Conservation (phyloP, 2,113 vertebrate genomes). For the Garra rufa region DNA sequence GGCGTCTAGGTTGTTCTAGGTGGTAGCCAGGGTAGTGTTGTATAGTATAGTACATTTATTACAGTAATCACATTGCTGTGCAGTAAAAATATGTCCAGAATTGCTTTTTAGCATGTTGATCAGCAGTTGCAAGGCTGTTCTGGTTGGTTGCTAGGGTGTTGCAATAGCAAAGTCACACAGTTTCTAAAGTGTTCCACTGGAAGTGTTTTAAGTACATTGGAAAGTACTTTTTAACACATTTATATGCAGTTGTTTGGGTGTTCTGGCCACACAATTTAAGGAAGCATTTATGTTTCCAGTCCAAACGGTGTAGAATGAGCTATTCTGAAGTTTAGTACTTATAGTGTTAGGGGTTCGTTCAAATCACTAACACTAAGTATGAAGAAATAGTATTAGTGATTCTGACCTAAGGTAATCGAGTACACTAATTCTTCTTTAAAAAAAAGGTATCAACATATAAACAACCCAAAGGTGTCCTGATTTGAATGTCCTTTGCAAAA, state of each 20-base stretch:
- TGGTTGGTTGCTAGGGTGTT: not conserved
- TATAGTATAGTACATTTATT: not conserved
- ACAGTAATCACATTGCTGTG: not conserved
- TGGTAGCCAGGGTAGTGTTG: not conserved
- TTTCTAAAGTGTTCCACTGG: no score
- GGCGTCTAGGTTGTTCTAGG: not conserved
- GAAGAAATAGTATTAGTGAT: not conserved
- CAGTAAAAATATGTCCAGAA: not conserved
- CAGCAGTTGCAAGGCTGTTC: not conserved
- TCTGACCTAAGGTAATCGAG: not conserved
- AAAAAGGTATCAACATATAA: no score
- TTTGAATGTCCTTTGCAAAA: not conserved
- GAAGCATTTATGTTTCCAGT: not conserved
- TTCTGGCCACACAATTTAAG: not conserved
- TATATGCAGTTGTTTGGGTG: not conserved
- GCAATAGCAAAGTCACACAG: no score
- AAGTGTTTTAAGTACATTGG: no score
- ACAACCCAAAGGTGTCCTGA: not conserved
- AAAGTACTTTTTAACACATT: no score
- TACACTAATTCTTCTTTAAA: not conserved
- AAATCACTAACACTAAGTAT: not conserved
- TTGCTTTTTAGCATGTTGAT: not conserved
- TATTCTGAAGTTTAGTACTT: not conserved
- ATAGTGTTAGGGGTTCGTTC: not conserved
- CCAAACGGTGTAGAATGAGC: not conserved